Percentiles rank a stretch among this genome's conserved stretches.
These are phyloP conservation scores for Macquaria australasica DNA, from an alignment of 2,113 vertebrate genomes.

Conservation along the genomic window DNA sequence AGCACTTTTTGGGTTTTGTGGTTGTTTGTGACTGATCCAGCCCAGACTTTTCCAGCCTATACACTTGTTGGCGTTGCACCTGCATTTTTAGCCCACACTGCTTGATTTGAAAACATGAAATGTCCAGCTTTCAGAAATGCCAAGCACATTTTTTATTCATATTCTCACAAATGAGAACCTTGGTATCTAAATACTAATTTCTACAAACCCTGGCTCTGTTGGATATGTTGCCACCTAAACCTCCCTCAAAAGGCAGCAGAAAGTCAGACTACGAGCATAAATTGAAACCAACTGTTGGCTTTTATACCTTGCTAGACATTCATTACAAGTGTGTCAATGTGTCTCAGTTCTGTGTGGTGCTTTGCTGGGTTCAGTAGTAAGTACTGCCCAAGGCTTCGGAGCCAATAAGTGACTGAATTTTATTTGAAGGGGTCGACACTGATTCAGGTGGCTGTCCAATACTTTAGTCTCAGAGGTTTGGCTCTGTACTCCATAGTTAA, in stretches of 20 bases:
- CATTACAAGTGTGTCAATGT: background rate
- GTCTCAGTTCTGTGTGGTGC: background rate
- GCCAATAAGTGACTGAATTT: background rate
- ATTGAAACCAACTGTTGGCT: background rate
- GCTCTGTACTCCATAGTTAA: no score
- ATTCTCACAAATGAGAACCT: constrained; percentile 6
- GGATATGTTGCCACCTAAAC: background rate
- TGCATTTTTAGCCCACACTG: constrained; percentile 58
- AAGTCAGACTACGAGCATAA: background rate
- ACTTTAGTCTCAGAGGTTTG: no score
- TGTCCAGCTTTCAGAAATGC: constrained; percentile 13
- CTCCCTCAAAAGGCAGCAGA: background rate
- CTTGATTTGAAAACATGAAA: constrained; percentile 41
- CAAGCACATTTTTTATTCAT: constrained; percentile 19
- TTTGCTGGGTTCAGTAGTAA: constrained; percentile 13
- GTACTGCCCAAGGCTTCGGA: background rate
- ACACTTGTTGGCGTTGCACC: constrained; percentile 65
- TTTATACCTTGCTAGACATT: background rate
- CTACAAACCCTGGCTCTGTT: background rate
- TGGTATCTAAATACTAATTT: background rate
- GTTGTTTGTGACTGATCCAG: constrained; percentile 59
- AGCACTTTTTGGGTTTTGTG: constrained; percentile 61
- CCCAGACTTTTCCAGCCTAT: constrained; percentile 55
- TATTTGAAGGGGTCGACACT: background rate
- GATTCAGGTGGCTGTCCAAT: constrained; percentile 11